These are phyloP conservation scores for Andricus grossulariae DNA, from an alignment of 1,140 invertebrate species.

Conservation along the genomic window DNA sequence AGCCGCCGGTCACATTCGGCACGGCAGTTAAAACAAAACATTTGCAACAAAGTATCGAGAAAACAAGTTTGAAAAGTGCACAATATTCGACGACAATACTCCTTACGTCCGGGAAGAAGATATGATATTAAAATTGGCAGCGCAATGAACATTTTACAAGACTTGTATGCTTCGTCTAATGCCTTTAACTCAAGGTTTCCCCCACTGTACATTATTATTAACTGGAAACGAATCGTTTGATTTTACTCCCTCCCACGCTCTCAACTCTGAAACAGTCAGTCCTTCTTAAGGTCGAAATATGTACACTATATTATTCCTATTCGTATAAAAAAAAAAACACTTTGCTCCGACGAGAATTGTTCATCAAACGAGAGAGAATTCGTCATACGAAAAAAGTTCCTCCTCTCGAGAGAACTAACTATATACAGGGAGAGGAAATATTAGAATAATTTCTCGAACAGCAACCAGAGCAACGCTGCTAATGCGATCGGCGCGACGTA, in stretches of 20 bases:
- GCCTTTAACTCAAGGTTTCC: slow-evolving; percentile 28
- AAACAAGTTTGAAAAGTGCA: slow-evolving; percentile 40
- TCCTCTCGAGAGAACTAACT: not conserved
- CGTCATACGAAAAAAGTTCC: slow-evolving; percentile 1
- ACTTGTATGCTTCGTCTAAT: slow-evolving; percentile 52
- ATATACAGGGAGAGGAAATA: slow-evolving; percentile 35
- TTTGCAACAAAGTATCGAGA: slow-evolving; percentile 34
- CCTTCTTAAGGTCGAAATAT: not conserved
- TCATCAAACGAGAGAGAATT: not conserved
- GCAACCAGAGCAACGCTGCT: slow-evolving; percentile 67
- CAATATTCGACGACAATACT: slow-evolving; percentile 45
- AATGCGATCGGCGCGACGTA: slow-evolving; percentile 69
- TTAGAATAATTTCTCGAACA: slow-evolving; percentile 72
- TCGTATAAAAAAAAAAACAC: slow-evolving; percentile 24
- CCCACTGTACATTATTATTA: not conserved
- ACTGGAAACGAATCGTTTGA: slow-evolving; percentile 22
- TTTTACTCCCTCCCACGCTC: slow-evolving; percentile 23
- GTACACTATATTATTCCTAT: not conserved
- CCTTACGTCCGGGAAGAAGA: slow-evolving; percentile 52
- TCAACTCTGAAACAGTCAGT: slow-evolving; percentile 6
- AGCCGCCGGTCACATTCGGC: too few relatives aligned
- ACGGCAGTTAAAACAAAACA: slow-evolving; percentile 42
- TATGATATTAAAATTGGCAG: slow-evolving; percentile 66
- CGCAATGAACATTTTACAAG: slow-evolving; percentile 62
- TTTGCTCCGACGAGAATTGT: slow-evolving; percentile 5